Evolutionary conservation across 2,113 vertebrate genomes (phyloP), one percentile per base, ranked within the genome.

Genomic region (Corythaixoides concolor): DNA sequence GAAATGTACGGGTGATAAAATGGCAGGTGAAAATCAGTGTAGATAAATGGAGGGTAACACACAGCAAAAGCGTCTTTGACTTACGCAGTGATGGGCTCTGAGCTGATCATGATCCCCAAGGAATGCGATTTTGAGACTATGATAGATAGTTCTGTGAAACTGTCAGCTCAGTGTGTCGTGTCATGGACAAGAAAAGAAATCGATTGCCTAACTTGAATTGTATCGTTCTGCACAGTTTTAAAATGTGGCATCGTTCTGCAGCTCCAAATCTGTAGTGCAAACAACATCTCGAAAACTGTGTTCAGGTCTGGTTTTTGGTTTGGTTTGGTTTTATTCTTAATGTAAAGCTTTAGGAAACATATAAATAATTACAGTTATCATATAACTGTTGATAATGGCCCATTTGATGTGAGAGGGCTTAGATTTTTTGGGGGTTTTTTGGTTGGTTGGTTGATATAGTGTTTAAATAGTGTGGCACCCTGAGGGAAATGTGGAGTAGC

Each of bases 81-180:
- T 47, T 84, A 30, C 0, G 9, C 55, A 32, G 22, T 41, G 30
- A 41, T 89, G 76, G 24, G 32, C 30, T 86, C 39, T 62, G 50
- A 76, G 72, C 45, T 81, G 73, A 50, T n/a, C 9, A 6, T 4
- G 41, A 41, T 74, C 49, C 53, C 0, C 2, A 49, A 95, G 47
- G n/a, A 76, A 35, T 28, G 35, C 39, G n/a, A 30, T 89, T 81
- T 80, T 76, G 45, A 73, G 53, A 27, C 49, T 50, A 2, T 49
- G 63, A 55, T 28, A 55, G 35, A 49, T 45, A 70, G 56, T 50
- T 82, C 23, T 64, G 1, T 52, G 43, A 76, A 84, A 82, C 1
- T 2, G 0, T 72, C 39, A 64, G 49, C n/a, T 32, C 55, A 35
- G 6, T 2, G 12, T 7, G 3, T 56, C 39, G 33, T 37, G n/a